Base-by-base conservation (phyloP, 1,140 invertebrate genomes). In the Dinothrombium tinctorium region DNA sequence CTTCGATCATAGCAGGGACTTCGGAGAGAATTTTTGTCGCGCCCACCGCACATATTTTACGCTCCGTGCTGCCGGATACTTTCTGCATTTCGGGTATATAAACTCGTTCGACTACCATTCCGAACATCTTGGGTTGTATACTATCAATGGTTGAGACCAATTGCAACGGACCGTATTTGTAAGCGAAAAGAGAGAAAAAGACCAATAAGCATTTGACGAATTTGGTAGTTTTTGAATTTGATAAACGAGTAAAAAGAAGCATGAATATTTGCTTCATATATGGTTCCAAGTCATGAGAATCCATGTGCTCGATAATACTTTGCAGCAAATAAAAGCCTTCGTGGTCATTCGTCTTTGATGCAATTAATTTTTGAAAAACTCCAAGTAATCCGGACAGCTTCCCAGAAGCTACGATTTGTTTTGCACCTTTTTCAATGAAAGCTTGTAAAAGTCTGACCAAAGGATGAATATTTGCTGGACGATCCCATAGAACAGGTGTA, bases 311-410 rank as follows among this genome's bases (percentile, higher is more conserved):
- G 29, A 92, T 65, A 38, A 95, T 69, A 38, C 66, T 70, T 57
- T 87, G 78, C 20, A 96, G 66, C 2, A 98, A 59, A 54, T 77
- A 71, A 56, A 96, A 94, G 21, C 87, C 90, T 63, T 95, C 84
- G 50, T 94, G 83, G 60, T 96, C 90, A 54, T 94, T 87, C 1
- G 72, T 67, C 63, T 89, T 90, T 0, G 84, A 92, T 3, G 84
- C 79, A 48, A 94, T 84, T 44, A 96, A 60, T 61, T 95, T 94
- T 56, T 95, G 89, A 56, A 92, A 96, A 14, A 95, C 75, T 17
- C 87, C 89, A 8, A 98, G 58, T 43, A 95, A 32, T 33, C 26
- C 50, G 59, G 60, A 69, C 56, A 75, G 58, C 56, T 75, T 75
- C 4, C 71, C 69, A 28, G 68, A 55, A 2, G 57, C 58, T n/a